These are phyloP conservation scores for Drosophila nannoptera DNA, from an alignment of 1,140 invertebrate genomes.

Conservation along the genomic window DNA sequence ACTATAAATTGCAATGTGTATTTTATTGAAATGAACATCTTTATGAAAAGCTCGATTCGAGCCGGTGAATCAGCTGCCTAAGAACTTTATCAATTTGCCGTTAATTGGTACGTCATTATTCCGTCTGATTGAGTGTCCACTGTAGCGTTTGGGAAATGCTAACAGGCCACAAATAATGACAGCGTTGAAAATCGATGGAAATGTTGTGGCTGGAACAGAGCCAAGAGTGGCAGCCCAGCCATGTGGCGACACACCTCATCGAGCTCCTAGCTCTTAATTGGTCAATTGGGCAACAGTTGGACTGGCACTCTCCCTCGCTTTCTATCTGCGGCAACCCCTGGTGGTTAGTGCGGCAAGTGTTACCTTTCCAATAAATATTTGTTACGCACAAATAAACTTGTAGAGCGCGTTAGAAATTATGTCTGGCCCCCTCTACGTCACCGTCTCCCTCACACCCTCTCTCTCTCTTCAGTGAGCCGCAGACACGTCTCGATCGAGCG, in stretches of 20 bases:
- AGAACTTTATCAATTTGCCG: background rate
- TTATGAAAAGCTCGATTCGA: too few relatives aligned
- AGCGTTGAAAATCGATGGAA: constrained; percentile 26
- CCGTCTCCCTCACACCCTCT: constrained; percentile 1
- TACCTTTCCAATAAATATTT: constrained; percentile 77
- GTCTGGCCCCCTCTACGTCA: constrained; percentile 19
- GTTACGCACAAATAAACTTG: constrained; percentile 77
- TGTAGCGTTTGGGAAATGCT: constrained; percentile 20
- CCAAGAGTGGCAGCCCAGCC: constrained; percentile 18
- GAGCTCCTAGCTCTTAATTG: constrained; percentile 58
- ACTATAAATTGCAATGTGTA: too few relatives aligned
- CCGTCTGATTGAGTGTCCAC: constrained; percentile 8
- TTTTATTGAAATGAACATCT: too few relatives aligned
- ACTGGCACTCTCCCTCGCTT: background rate
- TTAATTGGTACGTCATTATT: constrained; percentile 1
- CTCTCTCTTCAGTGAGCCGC: constrained; percentile 46
- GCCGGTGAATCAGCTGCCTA: too few relatives aligned
- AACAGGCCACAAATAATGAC: constrained; percentile 60
- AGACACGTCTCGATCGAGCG: constrained; percentile 30
- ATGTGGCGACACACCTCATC: constrained; percentile 58
- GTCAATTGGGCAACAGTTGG: constrained; percentile 67
- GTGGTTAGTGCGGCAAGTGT: constrained; percentile 50
- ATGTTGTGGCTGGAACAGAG: constrained; percentile 17
- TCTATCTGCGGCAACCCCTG: constrained; percentile 1
- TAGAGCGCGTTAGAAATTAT: constrained; percentile 54